Evolutionary conservation across 2,888 invertebrate genomes (phyloP), one percentile per base, ranked within the genome.

Genomic region (Muscina levida): DNA sequence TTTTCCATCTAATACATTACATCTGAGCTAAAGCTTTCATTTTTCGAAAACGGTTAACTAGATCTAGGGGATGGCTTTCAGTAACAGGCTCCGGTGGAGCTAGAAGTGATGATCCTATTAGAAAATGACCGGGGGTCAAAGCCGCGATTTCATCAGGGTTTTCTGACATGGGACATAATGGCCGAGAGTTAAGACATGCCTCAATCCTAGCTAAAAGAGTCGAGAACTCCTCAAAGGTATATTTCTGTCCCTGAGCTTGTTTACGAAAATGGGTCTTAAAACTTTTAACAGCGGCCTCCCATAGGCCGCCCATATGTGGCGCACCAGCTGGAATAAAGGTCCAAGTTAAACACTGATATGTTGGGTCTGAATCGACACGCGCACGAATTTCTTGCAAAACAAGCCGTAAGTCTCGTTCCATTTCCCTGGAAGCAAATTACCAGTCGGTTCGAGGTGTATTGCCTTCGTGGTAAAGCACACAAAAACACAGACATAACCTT

Each of bases 1-100:
- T 22, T 10, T 42, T 67, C 79, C 82, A 83, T 13, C 77, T 70
- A 8, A 57, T 53, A 73, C 82, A 82, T 42, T 83, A 83, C 24
- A 70, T 31, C 31, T 77, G 81, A 2, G 74, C 42, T 2, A 82
- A 44, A 3, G 42, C 42, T 39, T 82, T 68, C 10, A 72, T 10
- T n/a, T 26, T 10, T 26, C 22, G 24, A 24, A n/a, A 56, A 1
- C 56, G 17, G 42, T 5, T 15, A 8, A 62, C 13, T 5, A 44
- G 46, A 26, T 56, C 56, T 11, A 56, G n/a, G 1, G 37, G 37
- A 15, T 24, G 5, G 6, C 1, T 1, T 1, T 67, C 66, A 2
- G 24, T 4, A 37, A 62, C 17, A 19, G 13, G 13, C 11, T 39
- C 44, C 42, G 51, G 51, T 6, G 65, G 39, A 53, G 39, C 26